phyloP scores from a whole-genome alignment of 92 coral and sea anemone species.

The Galaxea fascicularis region DNA sequence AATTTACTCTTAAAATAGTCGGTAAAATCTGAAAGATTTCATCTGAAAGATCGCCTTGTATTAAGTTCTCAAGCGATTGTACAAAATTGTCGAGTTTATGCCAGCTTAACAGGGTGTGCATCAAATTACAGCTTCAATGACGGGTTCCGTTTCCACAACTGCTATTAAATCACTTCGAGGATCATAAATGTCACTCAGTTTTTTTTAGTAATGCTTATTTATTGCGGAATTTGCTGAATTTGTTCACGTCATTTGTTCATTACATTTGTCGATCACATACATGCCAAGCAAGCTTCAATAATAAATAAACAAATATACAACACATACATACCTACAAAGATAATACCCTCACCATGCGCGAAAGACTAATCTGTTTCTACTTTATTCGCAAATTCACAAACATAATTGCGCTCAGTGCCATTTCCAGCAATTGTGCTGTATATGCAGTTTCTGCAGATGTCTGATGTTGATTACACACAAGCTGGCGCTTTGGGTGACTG shows the following conservation, averaged over 20 bases:
- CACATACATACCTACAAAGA: background rate
- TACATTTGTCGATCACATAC: background rate
- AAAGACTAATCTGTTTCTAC: background rate
- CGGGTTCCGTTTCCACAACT: too few relatives aligned
- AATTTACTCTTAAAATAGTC: too few relatives aligned
- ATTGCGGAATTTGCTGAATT: too few relatives aligned
- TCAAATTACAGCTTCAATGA: too few relatives aligned
- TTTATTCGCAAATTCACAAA: conserved; percentile 9
- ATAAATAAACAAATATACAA: background rate
- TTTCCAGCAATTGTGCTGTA: background rate
- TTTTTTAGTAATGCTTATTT: too few relatives aligned
- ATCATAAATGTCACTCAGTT: too few relatives aligned
- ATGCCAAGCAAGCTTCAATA: background rate
- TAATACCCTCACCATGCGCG: background rate
- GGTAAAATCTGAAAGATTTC: too few relatives aligned
- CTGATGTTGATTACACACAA: background rate
- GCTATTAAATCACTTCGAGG: too few relatives aligned
- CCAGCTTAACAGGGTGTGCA: too few relatives aligned
- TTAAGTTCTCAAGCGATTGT: too few relatives aligned
- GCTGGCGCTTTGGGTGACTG: background rate
- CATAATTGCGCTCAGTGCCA: conserved; percentile 2
- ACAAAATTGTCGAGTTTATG: too few relatives aligned
- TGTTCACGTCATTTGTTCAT: background rate
- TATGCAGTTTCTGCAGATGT: background rate
- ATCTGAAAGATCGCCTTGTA: too few relatives aligned